These are phyloP conservation scores for Heterohyrax brucei DNA, from an alignment of 2,797 vertebrate genomes.

Conservation along the genomic window DNA sequence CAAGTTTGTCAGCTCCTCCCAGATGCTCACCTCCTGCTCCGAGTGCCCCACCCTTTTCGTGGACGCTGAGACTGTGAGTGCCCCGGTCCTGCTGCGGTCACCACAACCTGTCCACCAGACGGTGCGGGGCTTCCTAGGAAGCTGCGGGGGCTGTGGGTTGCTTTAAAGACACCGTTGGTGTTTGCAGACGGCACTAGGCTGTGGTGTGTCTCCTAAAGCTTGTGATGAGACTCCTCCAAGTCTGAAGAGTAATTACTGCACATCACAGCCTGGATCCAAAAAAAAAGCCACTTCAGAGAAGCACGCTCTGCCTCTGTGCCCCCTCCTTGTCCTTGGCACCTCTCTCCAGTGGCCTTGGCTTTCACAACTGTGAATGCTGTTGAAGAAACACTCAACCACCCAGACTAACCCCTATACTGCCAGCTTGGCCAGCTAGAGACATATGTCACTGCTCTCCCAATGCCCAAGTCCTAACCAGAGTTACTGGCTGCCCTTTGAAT, in stretches of 20 bases:
- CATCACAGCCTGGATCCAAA: too few species aligned
- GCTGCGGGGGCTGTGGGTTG: neutral
- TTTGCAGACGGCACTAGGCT: neutral
- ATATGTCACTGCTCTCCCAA: neutral
- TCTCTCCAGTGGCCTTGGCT: neutral
- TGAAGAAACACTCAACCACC: neutral
- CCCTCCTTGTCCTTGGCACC: neutral
- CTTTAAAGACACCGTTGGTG: neutral
- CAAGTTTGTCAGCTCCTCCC: slow-evolving; percentile 98
- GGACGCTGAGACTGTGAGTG: slow-evolving; percentile 98
- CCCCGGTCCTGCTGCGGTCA: neutral
- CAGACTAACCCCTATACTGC: neutral
- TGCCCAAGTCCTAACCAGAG: neutral
- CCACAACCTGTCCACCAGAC: neutral
- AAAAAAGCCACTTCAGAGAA: neutral
- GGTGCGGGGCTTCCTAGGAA: too few species aligned
- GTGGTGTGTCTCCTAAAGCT: neutral
- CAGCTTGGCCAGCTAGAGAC: neutral
- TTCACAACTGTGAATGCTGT: neutral
- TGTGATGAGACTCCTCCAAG: neutral
- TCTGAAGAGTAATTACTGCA: neutral
- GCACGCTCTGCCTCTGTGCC: fast-evolving
- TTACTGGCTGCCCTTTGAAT: neutral
- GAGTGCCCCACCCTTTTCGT: slow-evolving; percentile 98
- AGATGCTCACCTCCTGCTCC: slow-evolving; percentile 97